Base-by-base conservation (phyloP, 2,113 vertebrate genomes). In the Speoplatyrhinus poulsoni region DNA sequence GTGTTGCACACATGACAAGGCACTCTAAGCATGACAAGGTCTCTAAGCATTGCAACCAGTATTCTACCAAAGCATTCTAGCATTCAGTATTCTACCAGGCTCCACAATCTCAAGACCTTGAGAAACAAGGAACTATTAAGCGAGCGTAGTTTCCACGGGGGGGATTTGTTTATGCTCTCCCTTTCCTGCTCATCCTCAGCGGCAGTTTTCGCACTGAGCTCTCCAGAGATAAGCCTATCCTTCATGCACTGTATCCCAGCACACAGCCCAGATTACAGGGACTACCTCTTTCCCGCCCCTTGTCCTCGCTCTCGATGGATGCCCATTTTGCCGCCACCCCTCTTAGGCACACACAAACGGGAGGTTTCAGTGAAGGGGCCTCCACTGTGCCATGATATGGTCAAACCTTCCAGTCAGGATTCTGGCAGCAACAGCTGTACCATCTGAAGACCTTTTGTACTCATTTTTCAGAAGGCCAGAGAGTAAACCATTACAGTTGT, bases 161-260 rank as follows among this genome's bases (percentile, higher is more conserved):
- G 74, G 70, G 53, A 15, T 33, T 7, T 53, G 50, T 53, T 48
- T 57, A 9, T 9, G 56, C 15, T 1, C 59, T 62, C n/a, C 16
- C 19, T 16, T 13, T 26, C 47, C 9, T 10, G 26, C 70, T 59
- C 63, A 32, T 49, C 12, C 52, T 62, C 69, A 33, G 54, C 70
- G 55, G 76, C 67, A 33, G 36, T 36, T 62, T 75, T 73, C 67
- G 61, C 79, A 71, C 62, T 7, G 26, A 78, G 62, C 75, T 73
- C 82, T 79, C 85, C 70, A 69, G 82, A 88, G 85, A 88, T 86
- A 89, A 89, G 81, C 70, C 75, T 65, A 79, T 82, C 77, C 84
- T 90, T 82, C 76, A 81, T 85, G 77, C 74, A 64, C 77, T 79
- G 77, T 70, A 76, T 84, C 77, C 80, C 62, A 88, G 73, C 67